Evolutionary conservation across 1,140 invertebrate species (phyloP), one percentile per base, ranked within the genome.

Genomic region (Scaptomyza montana): DNA sequence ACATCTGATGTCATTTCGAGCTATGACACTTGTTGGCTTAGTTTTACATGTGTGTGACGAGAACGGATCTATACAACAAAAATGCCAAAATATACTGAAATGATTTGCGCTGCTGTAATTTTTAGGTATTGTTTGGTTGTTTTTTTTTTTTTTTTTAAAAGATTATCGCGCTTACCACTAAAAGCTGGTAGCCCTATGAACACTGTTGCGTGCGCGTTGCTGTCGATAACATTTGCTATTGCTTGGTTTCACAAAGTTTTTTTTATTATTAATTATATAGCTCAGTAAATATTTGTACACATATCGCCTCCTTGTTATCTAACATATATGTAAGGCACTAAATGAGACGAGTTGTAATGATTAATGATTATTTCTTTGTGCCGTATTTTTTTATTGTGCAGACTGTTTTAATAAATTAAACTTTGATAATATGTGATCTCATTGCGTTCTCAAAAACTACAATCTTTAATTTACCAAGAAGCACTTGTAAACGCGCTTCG

Each of bases 191-290:
- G 13, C n/a, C 30, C 8, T 33, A 25, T 1, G 41, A 45, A 55
- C 28, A 67, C 49, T 47, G 65, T 62, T 74, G 45, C 56, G 50
- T 67, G 45, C 57, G 39, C 21, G 12, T 47, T 60, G 46, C 50
- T 67, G 57, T 59, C 62, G 62, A 77, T 62, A 70, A 56, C 56
- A 68, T 67, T 49, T 30, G 13, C 6, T 53, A 13, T 46, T 30
- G 63, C 6, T 68, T 59, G 13, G 63, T 59, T 63, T 69, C 43
- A n/a, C 54, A 25, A 1, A 16, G 16, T n/a, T 50, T 45, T 56
- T 55, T 36, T 53, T 9, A 39, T 62, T 57, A 41, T 25, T 25
- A 63, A 55, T 13, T 36, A 33, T 60, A 50, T 53, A 56, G 43
- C 16, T 13, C n/a, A 33, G 3, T 45, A 54, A 46, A 43, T 55